Evolutionary conservation across 2,888 invertebrate species (phyloP).

Genomic region (Plagodis dolabraria): DNA sequence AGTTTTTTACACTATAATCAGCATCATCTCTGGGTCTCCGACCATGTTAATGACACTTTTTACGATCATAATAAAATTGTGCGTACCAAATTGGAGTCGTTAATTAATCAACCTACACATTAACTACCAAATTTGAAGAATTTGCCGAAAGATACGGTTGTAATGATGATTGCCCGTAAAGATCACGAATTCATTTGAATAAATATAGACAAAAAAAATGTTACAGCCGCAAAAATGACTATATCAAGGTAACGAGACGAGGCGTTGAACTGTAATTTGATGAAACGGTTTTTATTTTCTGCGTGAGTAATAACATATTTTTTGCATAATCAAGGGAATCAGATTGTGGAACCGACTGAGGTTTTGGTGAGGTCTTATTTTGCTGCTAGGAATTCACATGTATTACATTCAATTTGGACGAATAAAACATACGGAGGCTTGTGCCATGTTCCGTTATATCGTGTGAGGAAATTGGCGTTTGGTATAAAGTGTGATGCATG

Average conservation of each 20-base stretch:
- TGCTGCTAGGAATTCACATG: constrained; percentile 8
- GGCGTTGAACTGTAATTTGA: constrained; percentile 57
- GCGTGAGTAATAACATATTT: constrained; percentile 41
- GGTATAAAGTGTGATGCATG: constrained; percentile 42
- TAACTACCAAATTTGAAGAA: constrained; percentile 13
- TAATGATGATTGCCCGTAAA: constrained; percentile 25
- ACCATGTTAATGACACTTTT: constrained; percentile 5
- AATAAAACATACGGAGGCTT: constrained; percentile 16
- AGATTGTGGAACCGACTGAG: constrained; percentile 54
- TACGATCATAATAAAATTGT: neutral
- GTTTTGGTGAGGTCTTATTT: constrained; percentile 5
- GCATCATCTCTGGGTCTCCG: constrained; percentile 4
- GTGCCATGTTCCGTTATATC: constrained; percentile 18
- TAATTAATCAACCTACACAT: constrained; percentile 13
- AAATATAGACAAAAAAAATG: constrained; percentile 12
- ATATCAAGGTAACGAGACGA: constrained; percentile 37
- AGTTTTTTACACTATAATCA: constrained; percentile 20
- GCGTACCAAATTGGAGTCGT: constrained; percentile 10
- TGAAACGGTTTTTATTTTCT: constrained; percentile 46
- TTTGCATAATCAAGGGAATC: constrained; percentile 60
- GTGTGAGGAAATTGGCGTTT: constrained; percentile 25
- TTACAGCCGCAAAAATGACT: constrained; percentile 25
- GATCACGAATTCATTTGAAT: constrained; percentile 25
- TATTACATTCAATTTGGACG: constrained; percentile 16
- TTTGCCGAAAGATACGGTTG: constrained; percentile 17